Evolutionary conservation across 2,113 vertebrate species (phyloP).

Genomic region (Oxyruncus cristatus): DNA sequence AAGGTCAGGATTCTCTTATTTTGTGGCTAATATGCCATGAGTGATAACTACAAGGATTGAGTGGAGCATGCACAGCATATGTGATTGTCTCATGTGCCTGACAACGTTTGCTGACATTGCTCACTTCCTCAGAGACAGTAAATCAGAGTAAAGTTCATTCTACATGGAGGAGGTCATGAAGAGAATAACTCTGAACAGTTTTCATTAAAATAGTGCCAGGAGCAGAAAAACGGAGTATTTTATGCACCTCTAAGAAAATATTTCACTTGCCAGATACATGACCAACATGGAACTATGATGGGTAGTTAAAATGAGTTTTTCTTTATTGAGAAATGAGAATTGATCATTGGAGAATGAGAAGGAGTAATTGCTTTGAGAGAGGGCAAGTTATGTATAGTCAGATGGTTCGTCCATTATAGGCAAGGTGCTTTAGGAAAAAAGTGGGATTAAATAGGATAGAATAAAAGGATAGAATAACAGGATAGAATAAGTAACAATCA

Average conservation of each 20-base stretch:
- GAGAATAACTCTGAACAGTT: background rate
- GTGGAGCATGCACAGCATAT: background rate
- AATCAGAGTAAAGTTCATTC: background rate
- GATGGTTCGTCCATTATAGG: background rate
- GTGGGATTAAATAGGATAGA: background rate
- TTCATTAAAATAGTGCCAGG: background rate
- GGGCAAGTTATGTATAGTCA: background rate
- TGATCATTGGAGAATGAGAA: background rate
- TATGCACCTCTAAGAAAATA: background rate
- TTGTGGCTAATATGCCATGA: background rate
- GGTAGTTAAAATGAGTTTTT: background rate
- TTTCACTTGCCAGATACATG: background rate
- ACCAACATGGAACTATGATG: background rate
- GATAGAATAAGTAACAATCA: background rate
- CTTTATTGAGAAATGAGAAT: background rate
- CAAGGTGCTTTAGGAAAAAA: background rate
- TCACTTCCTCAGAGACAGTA: background rate
- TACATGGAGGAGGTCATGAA: background rate
- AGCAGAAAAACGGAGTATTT: background rate
- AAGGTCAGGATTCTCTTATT: background rate
- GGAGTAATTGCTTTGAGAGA: background rate
- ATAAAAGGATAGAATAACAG: background rate
- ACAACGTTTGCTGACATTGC: background rate
- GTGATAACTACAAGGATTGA: background rate
- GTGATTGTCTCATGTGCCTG: background rate